Evolutionary conservation across 2,888 invertebrate genomes (phyloP).

Genomic region (Lasioglossum malachurum): DNA sequence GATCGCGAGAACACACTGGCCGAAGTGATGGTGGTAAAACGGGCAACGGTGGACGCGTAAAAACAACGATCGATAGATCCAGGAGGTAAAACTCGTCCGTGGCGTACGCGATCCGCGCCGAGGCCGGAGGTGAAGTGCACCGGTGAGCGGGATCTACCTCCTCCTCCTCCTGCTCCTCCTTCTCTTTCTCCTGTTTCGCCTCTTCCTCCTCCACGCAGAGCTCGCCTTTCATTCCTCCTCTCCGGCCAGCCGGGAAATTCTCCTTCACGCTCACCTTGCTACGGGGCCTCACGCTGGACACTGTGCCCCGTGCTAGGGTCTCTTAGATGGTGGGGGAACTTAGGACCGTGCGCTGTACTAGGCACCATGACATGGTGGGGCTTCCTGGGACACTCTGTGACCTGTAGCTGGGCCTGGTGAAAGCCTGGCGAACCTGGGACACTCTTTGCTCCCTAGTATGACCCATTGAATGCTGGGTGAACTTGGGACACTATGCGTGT

Average conservation of each 20-base stretch:
- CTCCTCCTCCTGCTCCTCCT: constrained; percentile 13
- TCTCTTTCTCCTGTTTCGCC: neutral
- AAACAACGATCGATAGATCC: neutral
- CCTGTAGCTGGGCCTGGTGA: neutral
- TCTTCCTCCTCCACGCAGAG: neutral
- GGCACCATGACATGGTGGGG: neutral
- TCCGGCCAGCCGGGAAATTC: constrained; percentile 60
- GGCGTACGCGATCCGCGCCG: constrained; percentile 64
- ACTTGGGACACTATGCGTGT: no score
- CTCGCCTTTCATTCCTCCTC: constrained; percentile 70
- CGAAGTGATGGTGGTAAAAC: neutral
- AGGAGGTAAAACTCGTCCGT: neutral
- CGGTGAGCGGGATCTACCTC: constrained; percentile 72
- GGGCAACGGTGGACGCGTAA: neutral
- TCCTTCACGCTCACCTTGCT: constrained; percentile 67
- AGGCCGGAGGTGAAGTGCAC: constrained; percentile 72
- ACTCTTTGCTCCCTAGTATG: no score
- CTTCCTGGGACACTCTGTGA: neutral
- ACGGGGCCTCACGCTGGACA: constrained; percentile 29
- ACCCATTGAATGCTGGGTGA: no score
- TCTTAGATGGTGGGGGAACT: neutral
- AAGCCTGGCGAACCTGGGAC: no score
- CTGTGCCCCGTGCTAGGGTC: neutral
- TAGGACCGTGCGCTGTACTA: neutral
- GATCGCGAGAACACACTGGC: neutral